Evolutionary conservation across 2,888 invertebrate genomes (phyloP), one percentile per base, ranked within the genome.

Genomic region (Chromoteleia sp.): DNA sequence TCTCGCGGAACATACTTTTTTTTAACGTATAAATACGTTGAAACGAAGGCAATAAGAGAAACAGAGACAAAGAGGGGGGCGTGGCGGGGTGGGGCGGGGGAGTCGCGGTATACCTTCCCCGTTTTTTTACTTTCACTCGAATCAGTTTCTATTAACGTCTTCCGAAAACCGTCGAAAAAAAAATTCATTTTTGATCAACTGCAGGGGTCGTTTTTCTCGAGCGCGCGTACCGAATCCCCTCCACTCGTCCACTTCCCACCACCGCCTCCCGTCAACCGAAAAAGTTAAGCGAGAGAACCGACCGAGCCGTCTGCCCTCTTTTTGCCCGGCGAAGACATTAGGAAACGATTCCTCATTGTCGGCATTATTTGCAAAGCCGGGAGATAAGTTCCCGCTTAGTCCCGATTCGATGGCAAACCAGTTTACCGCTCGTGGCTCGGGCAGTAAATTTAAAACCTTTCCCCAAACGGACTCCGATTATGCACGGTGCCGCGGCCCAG

Each of bases 381-480:
- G 29, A 74, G 70, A 63, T 79, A 67, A 74, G 67, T 67, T 73
- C 56, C 59, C 65, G 63, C 41, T 61, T 43, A 54, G 67, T 80
- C 29, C 36, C 58, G 50, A 63, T 68, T 70, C 78, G 59, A 80
- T 52, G 63, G 54, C 67, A 77, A 83, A 83, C 83, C 80, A 80
- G 83, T 83, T 82, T 83, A 74, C 48, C 59, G 63, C 77, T 77
- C 63, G 67, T 65, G 54, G 48, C 75, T 63, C 45, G 75, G 41
- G 36, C 81, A 54, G 70, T 74, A 77, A 70, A 77, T 80, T 76
- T 54, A 39, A 76, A 61, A 74, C 68, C 70, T 59, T 80, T 68
- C 41, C 33, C 17, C 75, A 70, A 83, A 81, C 78, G 77, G 80
- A 75, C 80, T 67, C n/a, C 79, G 79, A 73, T 79, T 73, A 59